Conservation (phyloP, 2,888 invertebrate species). For the Mantis religiosa region DNA sequence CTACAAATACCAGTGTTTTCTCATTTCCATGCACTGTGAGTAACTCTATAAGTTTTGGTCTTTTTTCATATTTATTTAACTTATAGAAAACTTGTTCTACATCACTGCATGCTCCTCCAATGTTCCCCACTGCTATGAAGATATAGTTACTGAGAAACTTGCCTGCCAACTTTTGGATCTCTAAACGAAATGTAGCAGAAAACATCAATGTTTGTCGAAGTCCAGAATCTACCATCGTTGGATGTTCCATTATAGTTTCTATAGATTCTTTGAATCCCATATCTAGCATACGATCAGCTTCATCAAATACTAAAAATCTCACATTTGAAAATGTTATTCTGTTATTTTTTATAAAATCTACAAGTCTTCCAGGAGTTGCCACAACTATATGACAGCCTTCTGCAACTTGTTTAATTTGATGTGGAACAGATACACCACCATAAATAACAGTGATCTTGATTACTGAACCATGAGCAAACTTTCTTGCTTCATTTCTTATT, state of each 20-base stretch:
- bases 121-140: slow-evolving; percentile 86
- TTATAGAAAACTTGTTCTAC: slow-evolving; percentile 76
- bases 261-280: slow-evolving; percentile 63
- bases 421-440: slow-evolving; percentile 76
- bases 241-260: slow-evolving; percentile 59
- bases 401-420: slow-evolving; percentile 56
- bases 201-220: slow-evolving; percentile 67
- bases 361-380: slow-evolving; percentile 67
- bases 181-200: slow-evolving; percentile 70
- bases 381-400: slow-evolving; percentile 66
- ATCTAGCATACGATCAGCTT: slow-evolving; percentile 79
- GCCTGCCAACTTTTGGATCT: slow-evolving; percentile 72
- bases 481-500: slow-evolving; percentile 78
- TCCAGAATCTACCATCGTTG: slow-evolving; percentile 52
- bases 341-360: slow-evolving; percentile 59
- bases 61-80: slow-evolving; percentile 68
- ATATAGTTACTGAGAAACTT: slow-evolving; percentile 74
- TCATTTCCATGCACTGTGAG: slow-evolving; percentile 52
- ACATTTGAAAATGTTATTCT: slow-evolving; percentile 53
- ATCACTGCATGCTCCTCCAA: slow-evolving; percentile 90
- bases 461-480: slow-evolving; percentile 72
- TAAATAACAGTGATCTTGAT: slow-evolving; percentile 74
- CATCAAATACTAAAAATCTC: slow-evolving; percentile 70
- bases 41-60: slow-evolving; percentile 66
- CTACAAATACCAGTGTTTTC: slow-evolving; percentile 82